Evolutionary conservation across 2,888 invertebrate species (phyloP).

Genomic region (Xestobium rufovillosum): DNA sequence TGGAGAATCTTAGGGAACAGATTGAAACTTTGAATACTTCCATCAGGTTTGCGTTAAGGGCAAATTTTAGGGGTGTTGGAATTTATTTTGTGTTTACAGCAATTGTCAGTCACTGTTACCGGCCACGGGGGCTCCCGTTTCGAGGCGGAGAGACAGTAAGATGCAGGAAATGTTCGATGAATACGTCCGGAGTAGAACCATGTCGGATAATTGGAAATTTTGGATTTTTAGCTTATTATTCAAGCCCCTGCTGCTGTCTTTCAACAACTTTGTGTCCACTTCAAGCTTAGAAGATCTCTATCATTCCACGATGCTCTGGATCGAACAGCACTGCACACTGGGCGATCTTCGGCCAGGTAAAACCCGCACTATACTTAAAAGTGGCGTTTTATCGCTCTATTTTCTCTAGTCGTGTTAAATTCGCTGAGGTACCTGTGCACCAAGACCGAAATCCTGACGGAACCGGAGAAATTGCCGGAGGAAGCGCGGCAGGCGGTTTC

Average conservation of each 20-base stretch:
- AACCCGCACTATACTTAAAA: constrained; percentile 14
- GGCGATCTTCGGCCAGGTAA: constrained; percentile 89
- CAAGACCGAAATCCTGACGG: constrained; percentile 84
- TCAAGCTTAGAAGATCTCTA: constrained; percentile 86
- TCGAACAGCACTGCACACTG: constrained; percentile 93
- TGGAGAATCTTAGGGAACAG: constrained; percentile 78
- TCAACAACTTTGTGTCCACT: constrained; percentile 86
- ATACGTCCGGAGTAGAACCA: constrained; percentile 78
- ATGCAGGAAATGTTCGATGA: constrained; percentile 92
- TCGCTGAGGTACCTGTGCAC: constrained; percentile 85
- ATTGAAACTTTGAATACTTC: constrained; percentile 86
- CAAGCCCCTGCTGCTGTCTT: constrained; percentile 82
- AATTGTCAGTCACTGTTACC: constrained; percentile 92
- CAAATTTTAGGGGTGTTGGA: constrained; percentile 3
- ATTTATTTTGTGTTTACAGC: constrained; percentile 46
- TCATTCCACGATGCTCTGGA: constrained; percentile 87
- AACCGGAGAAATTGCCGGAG: constrained; percentile 80
- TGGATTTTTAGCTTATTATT: constrained; percentile 95
- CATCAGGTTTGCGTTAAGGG: constrained; percentile 71
- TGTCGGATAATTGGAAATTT: constrained; percentile 95
- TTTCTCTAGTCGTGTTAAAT: constrained; percentile 78
- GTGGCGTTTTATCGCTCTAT: constrained; percentile 11
- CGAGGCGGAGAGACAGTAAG: constrained; percentile 79
- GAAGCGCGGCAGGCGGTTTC: constrained; percentile 75
- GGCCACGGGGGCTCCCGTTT: constrained; percentile 91